Percentiles rank a stretch among this genome's conserved stretches.
Evolutionary conservation across 2,888 invertebrate species (phyloP).

Genomic region (Aethes cnicana): DNA sequence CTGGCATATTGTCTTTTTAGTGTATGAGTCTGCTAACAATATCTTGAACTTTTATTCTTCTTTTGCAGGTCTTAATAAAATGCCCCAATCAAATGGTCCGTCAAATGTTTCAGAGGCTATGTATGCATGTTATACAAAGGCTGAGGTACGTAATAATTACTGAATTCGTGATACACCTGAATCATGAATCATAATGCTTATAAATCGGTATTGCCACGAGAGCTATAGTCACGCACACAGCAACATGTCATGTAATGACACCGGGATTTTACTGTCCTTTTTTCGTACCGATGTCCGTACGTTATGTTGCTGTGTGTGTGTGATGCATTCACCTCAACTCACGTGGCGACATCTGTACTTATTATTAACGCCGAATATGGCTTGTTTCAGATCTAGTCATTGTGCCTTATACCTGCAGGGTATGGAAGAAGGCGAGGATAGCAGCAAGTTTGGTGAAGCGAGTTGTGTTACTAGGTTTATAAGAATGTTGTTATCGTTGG

Average conservation of each 20-base stretch:
- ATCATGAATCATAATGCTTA: no score
- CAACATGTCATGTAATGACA: no score
- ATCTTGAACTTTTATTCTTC: constrained; percentile 33
- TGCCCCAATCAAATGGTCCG: constrained; percentile 98
- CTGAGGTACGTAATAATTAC: constrained; percentile 84
- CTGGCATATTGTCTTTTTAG: no score
- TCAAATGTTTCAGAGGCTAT: constrained; percentile 97
- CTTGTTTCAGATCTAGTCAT: constrained; percentile 82
- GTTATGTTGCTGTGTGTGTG: no score
- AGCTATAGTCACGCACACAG: no score
- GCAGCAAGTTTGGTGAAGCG: constrained; percentile 86
- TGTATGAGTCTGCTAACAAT: no score
- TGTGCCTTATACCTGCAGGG: constrained; percentile 84
- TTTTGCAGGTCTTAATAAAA: constrained; percentile 90
- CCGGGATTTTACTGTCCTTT: no score
- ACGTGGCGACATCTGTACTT: no score
- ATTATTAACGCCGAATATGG: constrained; percentile 36
- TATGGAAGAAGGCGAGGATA: constrained; percentile 79
- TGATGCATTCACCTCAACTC: no score
- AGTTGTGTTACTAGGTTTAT: constrained; percentile 97
- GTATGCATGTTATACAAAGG: constrained; percentile 96
- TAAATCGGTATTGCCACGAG: no score
- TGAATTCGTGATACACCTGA: no score
- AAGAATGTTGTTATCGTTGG: constrained; percentile 91
- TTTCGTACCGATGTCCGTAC: no score